These are phyloP conservation scores for Aplidium turbinatum DNA, from an alignment of 23 tunicate genomes.

Conservation along the genomic window DNA sequence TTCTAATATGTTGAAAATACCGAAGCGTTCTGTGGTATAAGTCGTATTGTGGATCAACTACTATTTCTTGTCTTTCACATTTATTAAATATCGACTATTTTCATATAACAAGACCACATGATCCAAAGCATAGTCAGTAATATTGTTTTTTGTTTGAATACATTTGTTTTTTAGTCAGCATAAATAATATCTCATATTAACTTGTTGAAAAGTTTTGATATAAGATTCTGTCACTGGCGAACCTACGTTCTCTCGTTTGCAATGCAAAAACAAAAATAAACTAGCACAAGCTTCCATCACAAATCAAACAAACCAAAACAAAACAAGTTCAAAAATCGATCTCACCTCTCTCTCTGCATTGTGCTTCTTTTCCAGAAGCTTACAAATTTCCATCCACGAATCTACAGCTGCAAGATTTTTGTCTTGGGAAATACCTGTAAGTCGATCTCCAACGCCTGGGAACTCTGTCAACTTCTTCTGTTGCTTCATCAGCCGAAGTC, in stretches of 20 bases:
- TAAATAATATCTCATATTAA: not conserved
- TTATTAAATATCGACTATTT: too few species aligned
- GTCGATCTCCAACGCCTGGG: slow-evolving; percentile 38
- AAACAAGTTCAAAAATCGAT: not conserved
- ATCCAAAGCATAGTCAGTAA: too few species aligned
- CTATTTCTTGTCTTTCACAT: too few species aligned
- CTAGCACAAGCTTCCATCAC: not conserved
- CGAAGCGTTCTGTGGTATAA: too few species aligned
- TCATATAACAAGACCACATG: too few species aligned
- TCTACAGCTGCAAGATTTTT: slow-evolving; percentile 67
- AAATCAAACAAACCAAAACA: slow-evolving; percentile 1
- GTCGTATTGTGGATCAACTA: too few species aligned
- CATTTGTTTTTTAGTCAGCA: not conserved
- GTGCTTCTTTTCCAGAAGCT: slow-evolving; percentile 66
- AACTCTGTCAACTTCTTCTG: slow-evolving; percentile 17
- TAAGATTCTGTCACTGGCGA: not conserved
- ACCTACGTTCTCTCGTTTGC: too few species aligned
- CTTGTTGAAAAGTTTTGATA: not conserved
- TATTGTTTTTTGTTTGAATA: too few species aligned
- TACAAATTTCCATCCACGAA: slow-evolving; percentile 77
- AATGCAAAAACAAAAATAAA: not conserved
- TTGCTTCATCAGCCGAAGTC: slow-evolving; percentile 23
- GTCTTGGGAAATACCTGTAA: slow-evolving; percentile 54
- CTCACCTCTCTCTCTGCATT: slow-evolving; percentile 66
- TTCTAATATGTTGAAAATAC: too few species aligned